phyloP scores from a whole-genome alignment of 2,888 invertebrate species.

The Hedya salicella region DNA sequence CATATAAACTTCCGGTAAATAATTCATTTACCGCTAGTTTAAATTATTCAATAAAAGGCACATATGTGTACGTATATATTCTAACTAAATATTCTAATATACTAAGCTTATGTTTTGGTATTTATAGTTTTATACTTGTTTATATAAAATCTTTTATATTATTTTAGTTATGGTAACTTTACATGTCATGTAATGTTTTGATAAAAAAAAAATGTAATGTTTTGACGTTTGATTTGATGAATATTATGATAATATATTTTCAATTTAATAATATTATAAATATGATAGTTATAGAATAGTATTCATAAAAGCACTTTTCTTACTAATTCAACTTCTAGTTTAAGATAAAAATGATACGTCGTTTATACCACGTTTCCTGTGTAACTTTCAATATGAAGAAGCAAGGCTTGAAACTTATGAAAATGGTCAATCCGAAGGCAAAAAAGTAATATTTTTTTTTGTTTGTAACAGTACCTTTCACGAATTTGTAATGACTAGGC shows the following conservation, averaged over 20 bases:
- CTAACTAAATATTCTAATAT: no score
- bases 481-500: not conserved
- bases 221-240: no score
- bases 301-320: not conserved
- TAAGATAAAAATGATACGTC: conserved; percentile 58
- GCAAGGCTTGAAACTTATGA: conserved; percentile 71
- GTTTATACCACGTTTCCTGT: conserved; percentile 67
- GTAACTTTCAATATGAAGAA: conserved; percentile 64
- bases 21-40: no score
- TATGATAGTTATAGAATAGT: not conserved
- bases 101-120: no score
- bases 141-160: no score
- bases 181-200: no score
- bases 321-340: not conserved
- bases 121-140: no score
- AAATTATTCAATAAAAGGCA: no score
- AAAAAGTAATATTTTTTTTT: conserved; percentile 61
- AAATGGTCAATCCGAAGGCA: conserved; percentile 72
- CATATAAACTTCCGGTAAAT: no score
- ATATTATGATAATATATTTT: not conserved
- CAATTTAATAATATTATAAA: not conserved
- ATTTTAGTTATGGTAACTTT: no score
- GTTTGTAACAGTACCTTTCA: not conserved
- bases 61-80: no score
- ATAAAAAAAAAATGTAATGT: no score